Conservation (phyloP, 2,888 invertebrate species). For the Tetranychus piercei region DNA sequence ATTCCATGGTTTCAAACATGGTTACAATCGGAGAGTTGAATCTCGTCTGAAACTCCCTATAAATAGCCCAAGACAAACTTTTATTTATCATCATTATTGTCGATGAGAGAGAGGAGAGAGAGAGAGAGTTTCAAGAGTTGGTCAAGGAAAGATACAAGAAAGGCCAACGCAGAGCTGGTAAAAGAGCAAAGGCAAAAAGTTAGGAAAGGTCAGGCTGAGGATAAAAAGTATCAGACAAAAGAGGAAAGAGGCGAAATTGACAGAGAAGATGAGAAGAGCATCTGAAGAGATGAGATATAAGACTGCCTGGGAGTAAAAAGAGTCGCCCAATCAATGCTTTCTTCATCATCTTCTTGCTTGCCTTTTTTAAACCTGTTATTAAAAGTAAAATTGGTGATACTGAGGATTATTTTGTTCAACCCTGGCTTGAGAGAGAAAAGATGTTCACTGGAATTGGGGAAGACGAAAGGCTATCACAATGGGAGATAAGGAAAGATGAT, state of each 20-base stretch:
- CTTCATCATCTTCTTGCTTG: neutral
- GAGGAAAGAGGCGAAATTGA: neutral
- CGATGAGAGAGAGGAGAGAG: neutral
- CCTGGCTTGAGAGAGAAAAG: neutral
- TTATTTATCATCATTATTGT: neutral
- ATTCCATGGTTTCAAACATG: neutral
- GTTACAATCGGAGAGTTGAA: neutral
- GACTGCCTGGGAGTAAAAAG: neutral
- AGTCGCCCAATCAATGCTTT: neutral
- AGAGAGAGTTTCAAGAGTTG: neutral
- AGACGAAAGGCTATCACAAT: neutral
- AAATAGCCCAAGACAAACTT: neutral
- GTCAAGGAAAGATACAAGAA: too few species aligned
- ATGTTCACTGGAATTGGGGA: neutral
- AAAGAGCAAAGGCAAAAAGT: neutral
- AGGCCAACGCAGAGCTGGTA: neutral
- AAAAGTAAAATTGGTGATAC: neutral
- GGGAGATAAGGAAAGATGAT: neutral
- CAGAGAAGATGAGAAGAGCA: conserved; percentile 1
- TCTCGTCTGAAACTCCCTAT: neutral
- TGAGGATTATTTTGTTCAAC: neutral
- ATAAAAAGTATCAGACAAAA: neutral
- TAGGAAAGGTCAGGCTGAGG: neutral
- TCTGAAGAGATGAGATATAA: neutral
- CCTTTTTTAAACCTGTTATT: neutral